Evolutionary conservation across 2,797 vertebrate genomes (phyloP).

Genomic region (Cichlasoma orientale): DNA sequence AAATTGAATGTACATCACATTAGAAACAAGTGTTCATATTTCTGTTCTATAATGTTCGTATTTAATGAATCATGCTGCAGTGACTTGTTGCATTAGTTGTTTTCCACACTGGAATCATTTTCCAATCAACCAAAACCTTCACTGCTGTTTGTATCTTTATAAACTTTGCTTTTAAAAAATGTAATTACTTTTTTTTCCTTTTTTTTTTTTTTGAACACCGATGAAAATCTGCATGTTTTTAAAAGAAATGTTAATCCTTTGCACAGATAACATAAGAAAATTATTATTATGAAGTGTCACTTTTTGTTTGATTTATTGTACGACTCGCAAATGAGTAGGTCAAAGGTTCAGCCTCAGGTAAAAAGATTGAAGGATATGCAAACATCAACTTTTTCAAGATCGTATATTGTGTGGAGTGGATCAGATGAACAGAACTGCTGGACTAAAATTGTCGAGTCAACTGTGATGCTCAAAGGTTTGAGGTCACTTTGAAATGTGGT

Average conservation of each 20-base stretch:
- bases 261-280: background rate
- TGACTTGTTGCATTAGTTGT: slow-evolving; percentile 23
- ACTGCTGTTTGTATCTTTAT: slow-evolving; percentile 45
- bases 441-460: too few species aligned
- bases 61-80: slow-evolving; percentile 35
- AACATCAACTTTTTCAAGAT: background rate
- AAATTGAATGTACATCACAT: slow-evolving; percentile 22
- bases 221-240: slow-evolving; percentile 4
- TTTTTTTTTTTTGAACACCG: slow-evolving; percentile 37
- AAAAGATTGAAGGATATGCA: background rate
- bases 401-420: too few species aligned
- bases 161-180: slow-evolving; percentile 52
- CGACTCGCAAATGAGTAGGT: background rate
- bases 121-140: slow-evolving; percentile 54
- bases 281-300: background rate
- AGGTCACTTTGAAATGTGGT: background rate
- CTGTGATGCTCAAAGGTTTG: background rate
- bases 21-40: slow-evolving; percentile 13
- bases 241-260: background rate
- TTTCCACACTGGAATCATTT: slow-evolving; percentile 56
- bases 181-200: background rate
- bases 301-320: background rate
- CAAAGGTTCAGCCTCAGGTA: background rate
- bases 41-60: slow-evolving; percentile 32
- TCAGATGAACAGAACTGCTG: background rate